Base-by-base conservation (phyloP, 2,797 vertebrate species). In the Sebastes ruberrimus region DNA sequence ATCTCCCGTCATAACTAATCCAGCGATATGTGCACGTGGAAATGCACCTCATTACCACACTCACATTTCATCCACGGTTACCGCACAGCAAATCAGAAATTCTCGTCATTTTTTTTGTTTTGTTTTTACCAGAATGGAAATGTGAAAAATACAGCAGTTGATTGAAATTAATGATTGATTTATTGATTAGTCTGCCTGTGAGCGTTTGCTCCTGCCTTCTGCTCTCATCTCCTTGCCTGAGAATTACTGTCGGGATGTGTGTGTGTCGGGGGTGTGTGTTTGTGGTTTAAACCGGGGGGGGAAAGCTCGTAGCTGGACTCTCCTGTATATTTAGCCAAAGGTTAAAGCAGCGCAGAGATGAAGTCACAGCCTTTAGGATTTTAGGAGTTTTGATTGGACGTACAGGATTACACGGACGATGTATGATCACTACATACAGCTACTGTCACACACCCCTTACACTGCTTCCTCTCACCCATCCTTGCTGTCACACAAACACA, bases 321-420 rank as follows among this genome's bases (percentile, higher is more conserved):
- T 83, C 80, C 80, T 91, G 83, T 90, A 81, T 90, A 83, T 92
- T 93, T 93, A 95, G 93, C 94, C 94, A 94, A 94, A 95, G 93
- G 91, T 89, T 93, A 92, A 92, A 88, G 83, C 80, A 64, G 84
- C 52, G 69, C 83, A 78, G 86, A 91, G 81, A 89, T 64, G 84
- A 88, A 59, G 81, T 85, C 84, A 33, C 82, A 76, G 88, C 85
- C 67, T 92, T 83, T 89, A 9, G 6, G 32, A 35, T 63, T 35
- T 63, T 22, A 63, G 30, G 20, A 74, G 81, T 83, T 86, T 82
- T 81, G 76, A 89, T 73, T 76, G 52, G 71, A 80, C 66, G 82
- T 67, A 27, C 72, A 71, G 76, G 77, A 85, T 84, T 62, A 78
- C 86, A 77, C 69, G 53, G 85, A 81, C 55, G 53, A 87, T 74